Evolutionary conservation across 2,113 vertebrate species (phyloP).

Genomic region (Oophaga pumilio): DNA sequence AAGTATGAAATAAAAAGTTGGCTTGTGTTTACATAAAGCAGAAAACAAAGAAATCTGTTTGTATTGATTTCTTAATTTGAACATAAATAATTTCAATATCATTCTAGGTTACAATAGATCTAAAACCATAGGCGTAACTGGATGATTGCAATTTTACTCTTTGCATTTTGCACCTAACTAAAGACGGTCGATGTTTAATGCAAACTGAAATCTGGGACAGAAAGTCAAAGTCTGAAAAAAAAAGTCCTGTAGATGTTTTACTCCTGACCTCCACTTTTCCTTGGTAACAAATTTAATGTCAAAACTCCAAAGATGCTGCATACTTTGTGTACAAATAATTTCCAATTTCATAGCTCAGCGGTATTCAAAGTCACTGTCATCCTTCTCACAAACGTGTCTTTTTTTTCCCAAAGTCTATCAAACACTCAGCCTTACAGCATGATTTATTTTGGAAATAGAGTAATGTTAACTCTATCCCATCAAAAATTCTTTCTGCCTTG

Average conservation of each 20-base stretch:
- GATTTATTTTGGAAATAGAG: conserved; percentile 46
- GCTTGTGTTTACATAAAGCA: too few species aligned
- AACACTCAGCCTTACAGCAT: conserved; percentile 39
- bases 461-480: conserved; percentile 33
- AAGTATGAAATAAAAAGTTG: too few species aligned
- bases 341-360: conserved; percentile 58
- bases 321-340: conserved; percentile 58
- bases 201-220: background rate
- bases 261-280: conserved; percentile 50
- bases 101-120: background rate
- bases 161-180: background rate
- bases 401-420: conserved; percentile 27
- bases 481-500: conserved; percentile 5
- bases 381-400: conserved; percentile 48
- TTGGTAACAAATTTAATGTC: conserved; percentile 52
- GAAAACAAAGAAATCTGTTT: background rate
- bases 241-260: conserved; percentile 10
- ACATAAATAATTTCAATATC: background rate
- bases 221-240: background rate
- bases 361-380: conserved; percentile 57
- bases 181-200: background rate
- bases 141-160: background rate
- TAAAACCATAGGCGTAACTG: background rate
- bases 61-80: too few species aligned
- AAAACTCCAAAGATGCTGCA: conserved; percentile 45